Evolutionary conservation across 2,113 vertebrate genomes (phyloP), one percentile per base, ranked within the genome.

Genomic region (Scolopax mira): DNA sequence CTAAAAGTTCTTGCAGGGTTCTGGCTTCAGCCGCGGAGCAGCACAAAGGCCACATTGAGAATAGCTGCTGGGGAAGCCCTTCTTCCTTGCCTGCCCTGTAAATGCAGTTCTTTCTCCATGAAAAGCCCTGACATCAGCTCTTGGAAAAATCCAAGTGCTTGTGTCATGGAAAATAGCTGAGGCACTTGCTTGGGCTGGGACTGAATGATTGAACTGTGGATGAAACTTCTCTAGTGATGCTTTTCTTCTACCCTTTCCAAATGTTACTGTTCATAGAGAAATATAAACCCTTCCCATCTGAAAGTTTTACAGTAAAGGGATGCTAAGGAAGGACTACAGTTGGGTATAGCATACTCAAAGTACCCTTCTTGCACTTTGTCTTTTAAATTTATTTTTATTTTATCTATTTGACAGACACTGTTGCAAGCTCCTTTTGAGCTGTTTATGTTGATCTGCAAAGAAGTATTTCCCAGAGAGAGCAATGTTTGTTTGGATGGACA

Each of bases 91-190:
- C 81, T 96, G 94, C 95, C 86, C 94, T 90, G 49, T 98, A 97
- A 98, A 98, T 98, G 97, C 97, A 89, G 94, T 93, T 98, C 98
- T 98, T 97, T 98, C 97, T 98, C 97, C 96, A 65, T 95, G 81
- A 97, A 98, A 98, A 98, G 86, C 90, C 97, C 97, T 98, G 98
- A 98, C 97, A 98, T 98, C 97, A 98, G 98, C 98, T 97, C 96
- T 94, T 98, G 98, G 98, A 98, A 98, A 98, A 98, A 96, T 97
- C 96, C 93, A 95, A 98, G 96, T 95, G 94, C 98, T 97, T 97
- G 97, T 97, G 96, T 98, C 97, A 97, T 97, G 97, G 95, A 98
- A 97, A 96, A 97, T 88, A 85, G 92, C 95, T 92, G 93, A 96
- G 94, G 90, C 97, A 79, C 96, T 98, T 95, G 97, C 96, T 95